These are phyloP conservation scores for Pheosia gnoma DNA, from an alignment of 2,888 invertebrate species.

Conservation along the genomic window DNA sequence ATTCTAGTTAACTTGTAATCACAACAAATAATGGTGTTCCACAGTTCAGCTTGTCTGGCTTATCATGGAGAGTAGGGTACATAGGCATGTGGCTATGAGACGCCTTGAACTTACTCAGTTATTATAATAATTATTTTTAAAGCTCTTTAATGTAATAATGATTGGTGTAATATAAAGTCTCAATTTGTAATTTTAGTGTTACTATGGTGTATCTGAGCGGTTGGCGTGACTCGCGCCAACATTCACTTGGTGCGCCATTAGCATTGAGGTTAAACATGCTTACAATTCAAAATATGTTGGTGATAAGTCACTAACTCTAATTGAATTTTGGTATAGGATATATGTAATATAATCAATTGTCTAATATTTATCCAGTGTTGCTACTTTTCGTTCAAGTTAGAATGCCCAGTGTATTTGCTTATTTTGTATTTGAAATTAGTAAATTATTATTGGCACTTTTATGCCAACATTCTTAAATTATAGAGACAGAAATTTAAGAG, in stretches of 20 bases:
- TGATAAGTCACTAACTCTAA: slow-evolving; percentile 38
- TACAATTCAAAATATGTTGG: slow-evolving; percentile 15
- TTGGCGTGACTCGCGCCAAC: slow-evolving; percentile 20
- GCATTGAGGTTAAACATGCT: slow-evolving; percentile 16
- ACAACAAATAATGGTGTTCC: slow-evolving; percentile 14
- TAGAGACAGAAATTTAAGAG: slow-evolving; percentile 60
- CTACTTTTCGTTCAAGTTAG: slow-evolving; percentile 46
- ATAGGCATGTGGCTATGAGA: slow-evolving; percentile 52
- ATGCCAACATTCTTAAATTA: slow-evolving; percentile 37
- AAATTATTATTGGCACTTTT: slow-evolving; percentile 46
- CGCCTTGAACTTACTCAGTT: slow-evolving; percentile 36
- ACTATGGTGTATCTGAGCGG: slow-evolving; percentile 23
- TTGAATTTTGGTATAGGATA: slow-evolving; percentile 39
- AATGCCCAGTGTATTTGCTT: slow-evolving; percentile 62
- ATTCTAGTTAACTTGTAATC: slow-evolving; percentile 13
- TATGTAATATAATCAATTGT: slow-evolving; percentile 42
- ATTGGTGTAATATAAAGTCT: slow-evolving; percentile 17
- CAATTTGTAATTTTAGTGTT: slow-evolving; percentile 18
- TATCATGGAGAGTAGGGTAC: slow-evolving; percentile 38
- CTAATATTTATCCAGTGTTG: slow-evolving; percentile 53
- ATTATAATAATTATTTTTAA: slow-evolving; percentile 15
- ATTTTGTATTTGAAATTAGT: slow-evolving; percentile 59
- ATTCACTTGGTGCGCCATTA: slow-evolving; percentile 28
- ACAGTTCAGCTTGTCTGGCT: slow-evolving; percentile 21
- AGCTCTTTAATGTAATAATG: slow-evolving; percentile 10